Evolutionary conservation across 2,888 invertebrate species (phyloP), one percentile per base, ranked within the genome.

Genomic region (Trissolcus brochymenae): DNA sequence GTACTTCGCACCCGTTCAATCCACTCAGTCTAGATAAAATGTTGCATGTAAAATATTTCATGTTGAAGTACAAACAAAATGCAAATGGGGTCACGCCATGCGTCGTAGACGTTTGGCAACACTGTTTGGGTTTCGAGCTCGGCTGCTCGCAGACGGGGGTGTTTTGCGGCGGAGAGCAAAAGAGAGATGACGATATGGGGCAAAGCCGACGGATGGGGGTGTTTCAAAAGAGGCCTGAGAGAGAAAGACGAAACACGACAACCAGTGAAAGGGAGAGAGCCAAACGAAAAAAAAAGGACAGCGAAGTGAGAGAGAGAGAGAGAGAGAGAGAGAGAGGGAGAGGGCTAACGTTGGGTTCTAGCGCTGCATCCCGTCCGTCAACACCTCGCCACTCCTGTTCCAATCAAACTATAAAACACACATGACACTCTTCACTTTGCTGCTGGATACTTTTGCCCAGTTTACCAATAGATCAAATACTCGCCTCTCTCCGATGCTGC

Each of bases 101-200:
- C 84, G 84, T 84, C 82, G 83, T 85, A 86, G 86, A 87, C 85
- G 84, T 87, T 87, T 87, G 87, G 87, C 87, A 88, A 88, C 88
- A 85, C 85, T 85, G 87, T 85, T 86, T 87, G 85, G 84, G 82
- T 83, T 84, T 85, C 82, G 82, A 81, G 82, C 81, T 83, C 81
- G 81, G 81, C 82, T 82, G 82, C 81, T 81, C 83, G 84, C 83
- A 84, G 86, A 83, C 82, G 83, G 85, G 78, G 83, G 81, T 80
- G 83, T 83, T 81, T 81, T 80, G 83, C 81, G 80, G 79, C 17
- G 16, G 74, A 80, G 82, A 81, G 82, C 82, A 82, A 82, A 84
- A 81, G 73, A 77, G 74, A 66, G 76, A 61, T 75, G 60, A 46
- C 16, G 25, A 66, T 55, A 73, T 65, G 70, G 60, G 76, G 56